Percentiles rank a stretch among this genome's conserved stretches.
These are phyloP conservation scores for Notodonta dromedarius DNA, from an alignment of 2,888 invertebrate species.

Conservation along the genomic window DNA sequence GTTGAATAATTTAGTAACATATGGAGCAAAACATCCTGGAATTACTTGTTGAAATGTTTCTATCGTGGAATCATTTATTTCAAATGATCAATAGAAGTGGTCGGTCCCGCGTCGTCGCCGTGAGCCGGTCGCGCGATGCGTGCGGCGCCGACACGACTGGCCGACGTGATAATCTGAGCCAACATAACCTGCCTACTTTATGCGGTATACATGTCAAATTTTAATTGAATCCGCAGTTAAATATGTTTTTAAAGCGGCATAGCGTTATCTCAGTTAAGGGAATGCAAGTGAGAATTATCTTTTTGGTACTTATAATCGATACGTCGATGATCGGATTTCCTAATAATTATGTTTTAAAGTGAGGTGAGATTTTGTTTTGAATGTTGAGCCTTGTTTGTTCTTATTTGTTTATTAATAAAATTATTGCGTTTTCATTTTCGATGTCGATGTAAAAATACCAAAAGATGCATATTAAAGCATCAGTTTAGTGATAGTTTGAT, in stretches of 20 bases:
- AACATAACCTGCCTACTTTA: constrained; percentile 41
- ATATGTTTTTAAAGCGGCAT: constrained; percentile 58
- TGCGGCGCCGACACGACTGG: constrained; percentile 6
- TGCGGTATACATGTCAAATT: constrained; percentile 68
- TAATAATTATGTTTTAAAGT: neutral
- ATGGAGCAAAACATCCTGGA: no score
- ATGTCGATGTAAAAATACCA: no score
- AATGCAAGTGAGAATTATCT: constrained; percentile 17
- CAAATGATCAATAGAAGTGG: neutral
- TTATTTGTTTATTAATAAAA: no score
- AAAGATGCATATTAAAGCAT: no score
- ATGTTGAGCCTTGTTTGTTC: no score
- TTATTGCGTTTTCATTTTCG: no score
- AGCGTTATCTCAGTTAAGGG: constrained; percentile 28
- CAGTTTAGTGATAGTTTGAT: no score
- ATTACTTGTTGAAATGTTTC: neutral
- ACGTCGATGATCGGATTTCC: neutral
- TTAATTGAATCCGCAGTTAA: constrained; percentile 73
- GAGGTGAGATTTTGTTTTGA: no score
- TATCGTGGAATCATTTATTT: neutral
- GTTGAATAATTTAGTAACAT: no score
- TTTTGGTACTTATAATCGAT: constrained; percentile 2
- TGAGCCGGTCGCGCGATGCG: neutral
- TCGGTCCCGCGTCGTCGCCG: constrained; percentile 9
- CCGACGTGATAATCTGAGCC: constrained; percentile 35